Conservation (phyloP, 2,888 invertebrate species). For the Drosophila mercatorum region DNA sequence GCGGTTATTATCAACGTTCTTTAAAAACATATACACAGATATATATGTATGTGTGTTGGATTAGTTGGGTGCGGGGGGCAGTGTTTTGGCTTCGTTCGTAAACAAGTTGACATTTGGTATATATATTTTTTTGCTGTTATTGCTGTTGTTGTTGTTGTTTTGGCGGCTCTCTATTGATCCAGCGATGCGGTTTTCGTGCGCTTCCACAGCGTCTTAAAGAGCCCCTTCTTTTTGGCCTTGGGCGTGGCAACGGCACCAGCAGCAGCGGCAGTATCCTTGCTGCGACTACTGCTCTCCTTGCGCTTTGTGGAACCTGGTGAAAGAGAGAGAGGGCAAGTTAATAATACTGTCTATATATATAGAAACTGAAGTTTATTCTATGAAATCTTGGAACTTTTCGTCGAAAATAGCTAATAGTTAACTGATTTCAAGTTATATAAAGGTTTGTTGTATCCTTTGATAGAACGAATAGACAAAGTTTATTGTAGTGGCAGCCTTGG, state of each 20-base stretch:
- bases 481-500: no score
- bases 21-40: constrained; percentile 38
- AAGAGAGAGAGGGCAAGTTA: not conserved
- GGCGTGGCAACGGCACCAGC: constrained; percentile 63
- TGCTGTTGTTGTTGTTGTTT: not conserved
- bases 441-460: no score
- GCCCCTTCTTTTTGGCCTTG: constrained; percentile 90
- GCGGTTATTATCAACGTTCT: constrained; percentile 65
- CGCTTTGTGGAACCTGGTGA: constrained; percentile 56
- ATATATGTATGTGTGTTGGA: not conserved
- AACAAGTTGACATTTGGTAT: constrained; percentile 26
- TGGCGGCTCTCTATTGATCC: constrained; percentile 88
- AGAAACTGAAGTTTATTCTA: no score
- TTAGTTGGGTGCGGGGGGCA: constrained; percentile 44
- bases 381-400: no score
- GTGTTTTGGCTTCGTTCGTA: constrained; percentile 49
- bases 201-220: constrained; percentile 95
- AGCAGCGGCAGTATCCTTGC: constrained; percentile 65
- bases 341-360: not conserved
- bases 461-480: no score
- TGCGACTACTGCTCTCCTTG: constrained; percentile 75
- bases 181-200: constrained; percentile 93
- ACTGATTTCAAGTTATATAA: no score
- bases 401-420: no score
- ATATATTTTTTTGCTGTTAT: not conserved